These are phyloP conservation scores for Sorex fumeus DNA, from an alignment of 2,113 vertebrate genomes.

Conservation along the genomic window DNA sequence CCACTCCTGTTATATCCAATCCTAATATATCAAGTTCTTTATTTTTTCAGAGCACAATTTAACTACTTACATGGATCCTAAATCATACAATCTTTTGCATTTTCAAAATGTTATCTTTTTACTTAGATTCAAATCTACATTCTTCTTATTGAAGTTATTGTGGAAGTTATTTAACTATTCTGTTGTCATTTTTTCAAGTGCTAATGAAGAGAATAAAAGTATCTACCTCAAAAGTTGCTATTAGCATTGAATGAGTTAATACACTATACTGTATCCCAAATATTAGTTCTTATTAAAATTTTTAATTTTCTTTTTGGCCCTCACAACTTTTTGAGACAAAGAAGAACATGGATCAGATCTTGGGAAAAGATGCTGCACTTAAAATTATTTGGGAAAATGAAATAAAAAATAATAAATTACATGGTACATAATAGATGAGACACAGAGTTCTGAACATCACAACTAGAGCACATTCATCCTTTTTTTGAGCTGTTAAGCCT, in stretches of 20 bases:
- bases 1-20: fast-evolving
- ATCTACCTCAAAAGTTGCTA: not conserved
- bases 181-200: not conserved
- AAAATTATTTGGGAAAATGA: not conserved
- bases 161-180: not conserved
- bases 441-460: not conserved
- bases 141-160: not conserved
- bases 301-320: not conserved
- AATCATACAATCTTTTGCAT: not conserved
- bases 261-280: not conserved
- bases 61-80: not conserved
- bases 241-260: not conserved
- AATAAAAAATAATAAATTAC: not conserved
- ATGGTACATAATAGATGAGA: fast-evolving
- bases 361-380: not conserved
- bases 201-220: not conserved
- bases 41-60: not conserved
- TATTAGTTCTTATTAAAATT: not conserved
- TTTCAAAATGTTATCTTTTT: not conserved
- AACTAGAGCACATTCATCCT: not conserved
- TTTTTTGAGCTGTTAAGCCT: not conserved
- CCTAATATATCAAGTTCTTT: too few relatives aligned
- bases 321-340: not conserved
- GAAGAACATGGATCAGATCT: not conserved
- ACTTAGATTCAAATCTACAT: not conserved